phyloP scores from a whole-genome alignment of 2,113 vertebrate genomes.

The Oncorhynchus masou region DNA sequence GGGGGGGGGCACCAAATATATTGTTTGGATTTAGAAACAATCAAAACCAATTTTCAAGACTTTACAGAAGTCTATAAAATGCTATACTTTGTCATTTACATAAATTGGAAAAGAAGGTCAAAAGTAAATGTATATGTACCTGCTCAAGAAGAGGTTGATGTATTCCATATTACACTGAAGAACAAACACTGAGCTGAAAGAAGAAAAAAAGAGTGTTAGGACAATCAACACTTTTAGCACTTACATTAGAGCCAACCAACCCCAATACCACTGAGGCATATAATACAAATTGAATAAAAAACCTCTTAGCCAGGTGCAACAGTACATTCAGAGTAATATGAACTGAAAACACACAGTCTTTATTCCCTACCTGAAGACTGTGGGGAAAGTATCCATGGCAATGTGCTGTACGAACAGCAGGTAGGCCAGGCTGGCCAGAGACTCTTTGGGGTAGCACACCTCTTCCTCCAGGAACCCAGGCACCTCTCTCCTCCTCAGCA shows the following conservation, averaged over 20 bases:
- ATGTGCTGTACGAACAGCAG: constrained; percentile 90
- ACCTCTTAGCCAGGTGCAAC: neutral
- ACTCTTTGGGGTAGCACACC: constrained; percentile 77
- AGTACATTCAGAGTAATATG: neutral
- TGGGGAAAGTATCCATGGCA: constrained; percentile 80
- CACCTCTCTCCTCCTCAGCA: constrained; percentile 64
- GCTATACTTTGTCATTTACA: neutral
- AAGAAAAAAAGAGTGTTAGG: constrained; percentile 6
- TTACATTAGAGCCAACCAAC: neutral
- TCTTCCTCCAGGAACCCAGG: constrained; percentile 83
- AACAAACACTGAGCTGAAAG: constrained; percentile 84
- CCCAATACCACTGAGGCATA: neutral
- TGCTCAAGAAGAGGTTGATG: constrained; percentile 81
- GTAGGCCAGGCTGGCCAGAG: constrained; percentile 86
- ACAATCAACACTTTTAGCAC: neutral
- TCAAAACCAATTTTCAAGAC: neutral
- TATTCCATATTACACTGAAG: constrained; percentile 88
- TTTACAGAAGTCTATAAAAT: neutral
- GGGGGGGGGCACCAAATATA: constrained; percentile 26
- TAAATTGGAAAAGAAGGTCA: neutral
- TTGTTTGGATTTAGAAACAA: neutral
- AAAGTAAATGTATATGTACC: constrained; percentile 44
- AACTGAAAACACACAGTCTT: neutral
- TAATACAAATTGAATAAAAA: neutral
- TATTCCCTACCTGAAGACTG: constrained; percentile 82